Conservation (phyloP, 2,888 invertebrate species). For the Dioctria rufipes region DNA sequence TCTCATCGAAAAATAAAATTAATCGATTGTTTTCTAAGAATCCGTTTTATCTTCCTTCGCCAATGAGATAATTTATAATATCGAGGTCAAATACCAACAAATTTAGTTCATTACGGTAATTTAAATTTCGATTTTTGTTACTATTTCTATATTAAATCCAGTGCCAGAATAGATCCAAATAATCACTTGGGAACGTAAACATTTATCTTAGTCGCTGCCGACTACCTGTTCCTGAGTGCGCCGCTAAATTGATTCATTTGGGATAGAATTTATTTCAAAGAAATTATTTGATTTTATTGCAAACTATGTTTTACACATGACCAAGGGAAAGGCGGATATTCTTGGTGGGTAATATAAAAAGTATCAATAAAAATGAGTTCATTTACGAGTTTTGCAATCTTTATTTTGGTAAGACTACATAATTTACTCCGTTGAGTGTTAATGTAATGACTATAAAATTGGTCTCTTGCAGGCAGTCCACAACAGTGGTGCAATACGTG, state of each 20-base stretch:
- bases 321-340: background rate
- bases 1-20: too few relatives aligned
- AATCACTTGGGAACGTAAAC: background rate
- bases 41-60: too few relatives aligned
- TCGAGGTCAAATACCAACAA: background rate
- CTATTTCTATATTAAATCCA: background rate
- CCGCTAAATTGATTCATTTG: slow-evolving; percentile 3
- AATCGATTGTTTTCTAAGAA: too few relatives aligned
- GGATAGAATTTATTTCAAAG: background rate
- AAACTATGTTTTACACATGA: background rate
- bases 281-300: background rate
- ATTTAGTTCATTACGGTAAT: background rate
- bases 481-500: slow-evolving; percentile 66
- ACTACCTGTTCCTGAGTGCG: background rate
- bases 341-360: too few relatives aligned
- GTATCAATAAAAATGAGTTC: background rate
- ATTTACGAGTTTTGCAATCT: background rate
- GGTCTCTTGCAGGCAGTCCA: slow-evolving; percentile 65
- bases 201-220: background rate
- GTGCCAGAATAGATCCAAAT: background rate
- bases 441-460: too few relatives aligned
- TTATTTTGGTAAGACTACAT: slow-evolving; percentile 29
- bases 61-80: too few relatives aligned
- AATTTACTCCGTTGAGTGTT: too few relatives aligned
- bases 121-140: background rate